Base-by-base conservation (phyloP, 1,140 invertebrate species). In the Trichomalopsis sarcophagae region DNA sequence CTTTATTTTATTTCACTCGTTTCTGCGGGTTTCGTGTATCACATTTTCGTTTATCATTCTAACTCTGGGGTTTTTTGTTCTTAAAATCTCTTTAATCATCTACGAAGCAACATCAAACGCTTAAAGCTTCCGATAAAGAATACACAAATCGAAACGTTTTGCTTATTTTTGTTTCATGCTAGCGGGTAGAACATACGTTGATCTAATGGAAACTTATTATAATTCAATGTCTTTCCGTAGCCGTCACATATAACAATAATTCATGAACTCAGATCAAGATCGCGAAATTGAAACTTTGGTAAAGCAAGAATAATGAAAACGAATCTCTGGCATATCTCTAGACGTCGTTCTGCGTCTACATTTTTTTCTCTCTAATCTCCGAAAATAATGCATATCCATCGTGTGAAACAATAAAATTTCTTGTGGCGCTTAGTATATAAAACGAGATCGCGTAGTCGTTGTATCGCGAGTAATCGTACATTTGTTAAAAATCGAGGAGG, bases 101-200 rank as follows among this genome's bases (percentile, higher is more conserved):
- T 85, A 78, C 80, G 84, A 85, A 85, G 80, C 80, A 85, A 85
- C 84, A 85, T 82, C 84, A 85, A 85, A 82, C 80, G 79, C 66
- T 82, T 30, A 85, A 85, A 85, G 80, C 80, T 82, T 85, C 66
- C 73, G 27, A 78, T 78, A 82, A 85, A 85, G 17, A 85, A 78
- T 82, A 82, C 44, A 73, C 75, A 82, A 82, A 85, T 77, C 17
- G 36, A 66, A 85, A 77, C 11, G 30, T 80, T 80, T 74, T 84
- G 17, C 33, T 66, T 74, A 23, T 17, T 73, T 69, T 78, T 73
- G 30, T 55, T 71, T 50, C 44, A 80, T 13, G 14, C 27, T 78
- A 84, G 44, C 44, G n/a, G 68, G 47, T 80, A 80, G 44, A 80
- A 66, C 76, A 47, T 71, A 75, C 77, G 75, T 76, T 11, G 40